Evolutionary conservation across 1,140 invertebrate genomes (phyloP).

Genomic region (Trissolcus basalis): DNA sequence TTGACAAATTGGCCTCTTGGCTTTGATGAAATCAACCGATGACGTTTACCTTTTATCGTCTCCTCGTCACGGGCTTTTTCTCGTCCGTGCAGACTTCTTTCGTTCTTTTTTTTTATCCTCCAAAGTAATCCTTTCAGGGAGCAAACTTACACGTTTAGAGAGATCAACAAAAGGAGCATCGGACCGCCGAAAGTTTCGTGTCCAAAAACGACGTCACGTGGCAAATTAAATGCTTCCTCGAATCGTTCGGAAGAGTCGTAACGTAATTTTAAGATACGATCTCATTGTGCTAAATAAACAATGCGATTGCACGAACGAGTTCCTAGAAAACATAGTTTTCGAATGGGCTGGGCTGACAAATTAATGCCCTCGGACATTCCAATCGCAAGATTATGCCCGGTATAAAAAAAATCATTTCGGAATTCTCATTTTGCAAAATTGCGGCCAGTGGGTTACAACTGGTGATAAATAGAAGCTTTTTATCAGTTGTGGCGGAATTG

Average conservation of each 20-base stretch:
- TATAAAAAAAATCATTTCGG: too few relatives aligned
- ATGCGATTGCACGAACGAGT: constrained; percentile 5
- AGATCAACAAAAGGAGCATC: constrained; percentile 12
- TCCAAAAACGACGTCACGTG: constrained; percentile 14
- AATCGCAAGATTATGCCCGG: neutral
- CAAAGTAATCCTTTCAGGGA: constrained; percentile 12
- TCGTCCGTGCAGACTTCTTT: neutral
- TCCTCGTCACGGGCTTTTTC: neutral
- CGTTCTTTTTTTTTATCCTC: neutral
- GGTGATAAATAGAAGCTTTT: neutral
- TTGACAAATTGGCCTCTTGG: constrained; percentile 30
- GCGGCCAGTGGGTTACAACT: too few relatives aligned
- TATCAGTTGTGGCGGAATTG: constrained; percentile 13
- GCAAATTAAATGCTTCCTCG: constrained; percentile 26
- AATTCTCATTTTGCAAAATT: too few relatives aligned
- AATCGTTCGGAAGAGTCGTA: constrained; percentile 8
- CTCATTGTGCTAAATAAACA: constrained; percentile 24
- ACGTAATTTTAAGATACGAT: constrained; percentile 20
- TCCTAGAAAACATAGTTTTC: constrained; percentile 1
- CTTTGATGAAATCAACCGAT: constrained; percentile 5
- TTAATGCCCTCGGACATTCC: constrained; percentile 14
- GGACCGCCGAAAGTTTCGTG: constrained; percentile 1
- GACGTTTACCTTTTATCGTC: constrained; percentile 7
- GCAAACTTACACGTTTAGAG: constrained; percentile 16
- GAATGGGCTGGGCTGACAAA: constrained; percentile 3